Evolutionary conservation across 2,888 invertebrate species (phyloP), one percentile per base, ranked within the genome.

Genomic region (Drosophila hamatofila): DNA sequence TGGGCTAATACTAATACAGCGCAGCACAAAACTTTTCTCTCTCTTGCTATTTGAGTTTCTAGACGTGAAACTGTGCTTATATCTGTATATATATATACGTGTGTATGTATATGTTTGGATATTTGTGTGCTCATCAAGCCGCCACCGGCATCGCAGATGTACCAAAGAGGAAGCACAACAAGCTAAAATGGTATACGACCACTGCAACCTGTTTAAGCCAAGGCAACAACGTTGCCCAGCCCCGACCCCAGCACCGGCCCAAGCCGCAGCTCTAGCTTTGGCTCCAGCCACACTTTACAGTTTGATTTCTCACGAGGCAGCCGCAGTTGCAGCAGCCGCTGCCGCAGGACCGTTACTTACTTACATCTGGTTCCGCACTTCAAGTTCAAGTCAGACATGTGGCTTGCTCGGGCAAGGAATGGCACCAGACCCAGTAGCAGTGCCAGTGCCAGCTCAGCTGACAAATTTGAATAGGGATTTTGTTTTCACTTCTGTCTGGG

Each of bases 361-460:
- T 80, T 86, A 78, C 83, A 88, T 88, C 85, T 88, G 84, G 85
- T 85, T 85, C 84, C 85, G 87, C 87, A 85, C 87, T 84, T 84
- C 83, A 86, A 86, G 83, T 83, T 83, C 83, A 86, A 83, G 71
- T 72, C 69, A 76, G 78, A 81, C 86, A 82, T 79, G 80, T 79
- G 75, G 72, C 70, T 60, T 64, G 72, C 57, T 7, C 52, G 51
- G 49, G 54, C 68, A 54, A 41, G 57, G 41, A 73, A 59, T 41
- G 61, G 65, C 69, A 60, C 48, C 49, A 70, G 70, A 14, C 39
- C 30, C 60, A 60, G 51, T 30, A 0, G 35, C 56, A 56, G 49
- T 44, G 7, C n/a, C 27, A 44, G 37, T 42, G 81, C 61, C 48
- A 67, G 63, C 68, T 56, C 63, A 72, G 81, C 72, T 68, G 56